Evolutionary conservation across 2,113 vertebrate genomes (phyloP).

Genomic region (Parotia lawesii): DNA sequence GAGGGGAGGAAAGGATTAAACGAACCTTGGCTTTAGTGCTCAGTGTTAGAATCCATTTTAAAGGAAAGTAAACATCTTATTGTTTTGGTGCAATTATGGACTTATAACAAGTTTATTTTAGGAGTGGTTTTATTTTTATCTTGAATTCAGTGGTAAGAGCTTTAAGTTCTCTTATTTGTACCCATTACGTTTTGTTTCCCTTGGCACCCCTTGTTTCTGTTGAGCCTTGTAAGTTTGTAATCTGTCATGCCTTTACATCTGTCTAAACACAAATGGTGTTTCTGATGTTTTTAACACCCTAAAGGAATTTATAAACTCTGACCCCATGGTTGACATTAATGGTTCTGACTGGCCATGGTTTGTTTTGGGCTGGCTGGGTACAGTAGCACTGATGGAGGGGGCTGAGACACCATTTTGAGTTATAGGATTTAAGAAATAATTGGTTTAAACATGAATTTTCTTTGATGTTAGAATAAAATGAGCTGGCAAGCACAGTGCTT

Average conservation of each 20-base stretch:
- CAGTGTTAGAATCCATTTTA: background rate
- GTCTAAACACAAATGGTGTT: slow-evolving; percentile 23
- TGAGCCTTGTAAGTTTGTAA: background rate
- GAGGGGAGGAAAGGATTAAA: background rate
- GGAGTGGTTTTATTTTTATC: background rate
- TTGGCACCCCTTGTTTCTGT: background rate
- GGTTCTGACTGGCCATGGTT: background rate
- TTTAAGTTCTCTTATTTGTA: background rate
- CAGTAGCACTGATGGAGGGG: background rate
- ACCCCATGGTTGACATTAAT: background rate
- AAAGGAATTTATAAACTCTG: background rate
- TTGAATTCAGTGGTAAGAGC: background rate
- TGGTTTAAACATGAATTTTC: background rate
- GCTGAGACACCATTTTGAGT: background rate
- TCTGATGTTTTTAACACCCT: slow-evolving; percentile 1
- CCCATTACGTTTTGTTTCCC: background rate
- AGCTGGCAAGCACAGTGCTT: background rate
- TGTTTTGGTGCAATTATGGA: background rate
- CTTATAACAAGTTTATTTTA: background rate
- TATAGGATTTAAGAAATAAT: background rate
- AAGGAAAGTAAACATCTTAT: background rate
- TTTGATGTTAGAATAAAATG: slow-evolving; percentile 17
- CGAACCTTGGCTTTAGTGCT: background rate
- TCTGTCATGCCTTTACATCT: background rate
- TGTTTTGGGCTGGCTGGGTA: background rate